Evolutionary conservation across 2,797 vertebrate genomes (phyloP).

Genomic region (Pipistrellus nathusii): DNA sequence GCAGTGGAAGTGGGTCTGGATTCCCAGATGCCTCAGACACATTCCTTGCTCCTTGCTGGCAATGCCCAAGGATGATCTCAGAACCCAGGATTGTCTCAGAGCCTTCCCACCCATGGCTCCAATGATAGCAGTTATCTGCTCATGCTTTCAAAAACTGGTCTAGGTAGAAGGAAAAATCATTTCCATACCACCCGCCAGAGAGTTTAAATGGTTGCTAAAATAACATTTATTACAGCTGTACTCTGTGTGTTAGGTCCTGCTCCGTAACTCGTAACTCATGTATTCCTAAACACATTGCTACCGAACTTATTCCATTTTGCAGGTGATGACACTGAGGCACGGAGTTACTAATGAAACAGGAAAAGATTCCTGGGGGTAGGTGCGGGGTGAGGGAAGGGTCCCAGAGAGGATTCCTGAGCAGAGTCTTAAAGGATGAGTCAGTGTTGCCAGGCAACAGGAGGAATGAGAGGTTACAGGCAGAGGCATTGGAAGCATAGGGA

Average conservation of each 20-base stretch:
- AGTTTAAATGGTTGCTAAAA: neutral
- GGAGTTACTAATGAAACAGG: slow-evolving; percentile 27
- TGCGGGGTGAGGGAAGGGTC: neutral
- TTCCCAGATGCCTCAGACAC: neutral
- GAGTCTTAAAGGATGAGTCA: slow-evolving; percentile 13
- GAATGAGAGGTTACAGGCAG: neutral
- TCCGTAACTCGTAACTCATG: neutral
- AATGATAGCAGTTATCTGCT: neutral
- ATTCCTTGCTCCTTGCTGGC: neutral
- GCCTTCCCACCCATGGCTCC: neutral
- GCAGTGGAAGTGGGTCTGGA: neutral
- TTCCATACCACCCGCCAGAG: neutral
- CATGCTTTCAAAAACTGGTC: neutral
- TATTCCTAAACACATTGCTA: neutral
- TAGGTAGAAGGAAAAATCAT: neutral
- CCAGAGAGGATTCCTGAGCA: neutral
- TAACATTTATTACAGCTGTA: neutral
- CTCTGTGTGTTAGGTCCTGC: neutral
- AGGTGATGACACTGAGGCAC: neutral
- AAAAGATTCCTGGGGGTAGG: neutral
- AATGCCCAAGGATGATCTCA: too few species aligned
- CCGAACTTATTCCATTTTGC: neutral
- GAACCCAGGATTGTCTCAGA: neutral
- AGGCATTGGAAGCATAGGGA: neutral
- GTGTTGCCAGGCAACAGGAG: slow-evolving; percentile 49